Base-by-base conservation (phyloP, 2,113 vertebrate species). In the Peromyscus californicus region DNA sequence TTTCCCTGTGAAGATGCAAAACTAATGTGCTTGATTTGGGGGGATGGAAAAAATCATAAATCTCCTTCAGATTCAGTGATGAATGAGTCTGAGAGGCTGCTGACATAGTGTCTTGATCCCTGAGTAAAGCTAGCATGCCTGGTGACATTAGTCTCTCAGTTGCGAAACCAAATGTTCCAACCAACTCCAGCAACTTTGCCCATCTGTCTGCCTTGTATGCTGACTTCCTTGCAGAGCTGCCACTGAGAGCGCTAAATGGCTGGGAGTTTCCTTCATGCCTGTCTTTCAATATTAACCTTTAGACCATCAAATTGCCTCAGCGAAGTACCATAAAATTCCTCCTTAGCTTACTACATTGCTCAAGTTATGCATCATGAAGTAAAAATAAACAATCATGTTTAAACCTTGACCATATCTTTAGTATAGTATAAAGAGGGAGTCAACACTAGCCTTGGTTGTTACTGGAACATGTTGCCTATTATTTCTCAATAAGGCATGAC, bases 201-300 rank as follows among this genome's bases (percentile, higher is more conserved):
- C 33, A 48, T 89, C 95, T 98, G 70, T 95, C 57, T 98, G 51
- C 42, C 96, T 96, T 87, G 11, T 63, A 76, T 95, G 51, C 29
- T 96, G 69, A 8, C 26, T 79, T 90, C 36, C 33, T 96, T 96
- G 42, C 12, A 90, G 29, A 29, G 3, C 45, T 94, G 48, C 72
- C 84, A 57, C 21, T 29, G 70, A 80, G 22, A 91, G 17, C 65
- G 59, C 75, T 93, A 85, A 94, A 89, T 94, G 94, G 7, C 42
- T 96, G 29, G 96, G 85, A 80, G 33, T 80, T 79, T 96, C 67
- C 51, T 90, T 93, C 31, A 54, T 80, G 65, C 82, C 17, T 91
- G 65, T 1, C 42, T 94, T 97, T 88, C 92, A 97, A 85, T 95
- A 93, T 74, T 95, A 96, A 65, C 19, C 85, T 96, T 16, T 39